phyloP scores from a whole-genome alignment of 2,797 vertebrate genomes.

The Myotis daubentonii region DNA sequence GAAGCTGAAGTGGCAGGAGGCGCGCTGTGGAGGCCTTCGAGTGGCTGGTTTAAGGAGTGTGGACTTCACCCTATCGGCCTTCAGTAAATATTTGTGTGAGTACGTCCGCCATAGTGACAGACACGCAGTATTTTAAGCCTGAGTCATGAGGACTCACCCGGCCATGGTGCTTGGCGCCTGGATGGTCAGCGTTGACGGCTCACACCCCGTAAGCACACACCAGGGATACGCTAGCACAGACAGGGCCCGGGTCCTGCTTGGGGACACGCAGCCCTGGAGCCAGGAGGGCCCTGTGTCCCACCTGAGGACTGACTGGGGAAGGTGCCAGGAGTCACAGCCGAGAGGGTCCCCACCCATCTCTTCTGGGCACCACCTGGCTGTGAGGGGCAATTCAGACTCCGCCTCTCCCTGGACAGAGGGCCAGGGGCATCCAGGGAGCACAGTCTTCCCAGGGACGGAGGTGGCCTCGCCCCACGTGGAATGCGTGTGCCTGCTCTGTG shows the following conservation, averaged over 20 bases:
- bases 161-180: accelerated
- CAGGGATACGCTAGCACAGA: background rate
- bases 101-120: background rate
- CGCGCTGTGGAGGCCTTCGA: accelerated
- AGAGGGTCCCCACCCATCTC: background rate
- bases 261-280: accelerated
- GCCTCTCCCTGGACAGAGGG: background rate
- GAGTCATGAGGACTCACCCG: background rate
- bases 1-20: background rate
- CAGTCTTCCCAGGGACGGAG: accelerated
- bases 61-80: background rate
- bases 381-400: background rate
- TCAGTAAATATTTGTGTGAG: background rate
- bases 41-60: background rate
- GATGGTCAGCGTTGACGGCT: accelerated
- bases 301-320: background rate
- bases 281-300: background rate
- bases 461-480: accelerated
- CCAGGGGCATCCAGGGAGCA: accelerated
- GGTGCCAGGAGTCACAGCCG: background rate
- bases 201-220: accelerated
- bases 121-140: accelerated
- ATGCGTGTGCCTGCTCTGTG: too few relatives aligned
- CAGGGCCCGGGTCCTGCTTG: accelerated
- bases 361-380: background rate